Percentiles rank a stretch among this genome's conserved stretches.
Conservation (phyloP, 2,888 invertebrate genomes). For the Drosophila paramelanica region DNA sequence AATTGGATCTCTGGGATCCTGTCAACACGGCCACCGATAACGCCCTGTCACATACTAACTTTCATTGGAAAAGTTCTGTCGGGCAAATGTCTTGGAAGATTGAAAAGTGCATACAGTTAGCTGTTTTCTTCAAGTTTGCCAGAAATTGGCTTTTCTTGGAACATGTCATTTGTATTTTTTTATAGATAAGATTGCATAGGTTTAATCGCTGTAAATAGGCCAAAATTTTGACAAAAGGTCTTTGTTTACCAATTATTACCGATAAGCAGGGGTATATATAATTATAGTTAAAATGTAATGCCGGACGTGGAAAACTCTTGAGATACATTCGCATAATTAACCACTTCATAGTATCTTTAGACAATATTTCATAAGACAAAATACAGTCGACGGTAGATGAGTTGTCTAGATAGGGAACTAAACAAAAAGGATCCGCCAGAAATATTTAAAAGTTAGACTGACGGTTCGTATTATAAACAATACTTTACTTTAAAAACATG, state of each 20-base stretch:
- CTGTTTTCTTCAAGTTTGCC: constrained; percentile 30
- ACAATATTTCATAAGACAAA: too few relatives aligned
- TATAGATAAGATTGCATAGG: constrained; percentile 32
- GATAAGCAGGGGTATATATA: background rate
- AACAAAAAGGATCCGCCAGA: too few relatives aligned
- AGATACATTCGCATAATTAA: too few relatives aligned
- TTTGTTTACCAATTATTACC: background rate
- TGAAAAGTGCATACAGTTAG: constrained; percentile 18
- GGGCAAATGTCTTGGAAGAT: constrained; percentile 34
- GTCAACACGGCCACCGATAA: constrained; percentile 49
- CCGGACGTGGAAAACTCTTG: too few relatives aligned
- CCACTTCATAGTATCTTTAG: too few relatives aligned
- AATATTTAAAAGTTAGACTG: too few relatives aligned
- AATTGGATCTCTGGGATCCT: constrained; percentile 7
- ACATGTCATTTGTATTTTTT: constrained; percentile 17
- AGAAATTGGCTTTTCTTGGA: constrained; percentile 45
- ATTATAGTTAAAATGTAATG: background rate
- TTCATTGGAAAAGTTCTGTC: constrained; percentile 64
- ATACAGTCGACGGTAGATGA: too few relatives aligned
- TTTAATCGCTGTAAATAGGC: constrained; percentile 7
- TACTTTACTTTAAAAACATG: background rate
- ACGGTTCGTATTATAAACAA: too few relatives aligned
- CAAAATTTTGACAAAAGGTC: background rate
- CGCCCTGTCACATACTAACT: constrained; percentile 33
- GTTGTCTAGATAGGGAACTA: too few relatives aligned